Evolutionary conservation across 2,797 vertebrate genomes (phyloP).

Genomic region (Sylvia borin): DNA sequence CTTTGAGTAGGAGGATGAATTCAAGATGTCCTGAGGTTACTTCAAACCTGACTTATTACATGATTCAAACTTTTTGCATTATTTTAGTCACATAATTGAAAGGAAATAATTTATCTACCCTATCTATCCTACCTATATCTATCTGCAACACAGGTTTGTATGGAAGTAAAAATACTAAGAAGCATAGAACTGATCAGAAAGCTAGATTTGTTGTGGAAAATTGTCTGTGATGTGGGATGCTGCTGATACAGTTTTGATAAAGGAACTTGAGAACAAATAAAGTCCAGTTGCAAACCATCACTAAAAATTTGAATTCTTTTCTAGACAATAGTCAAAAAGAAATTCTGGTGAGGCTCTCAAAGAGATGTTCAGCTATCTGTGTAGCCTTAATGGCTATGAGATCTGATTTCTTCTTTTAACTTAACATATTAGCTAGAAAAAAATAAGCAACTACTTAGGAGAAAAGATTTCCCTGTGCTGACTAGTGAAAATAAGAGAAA

Average conservation of each 20-base stretch:
- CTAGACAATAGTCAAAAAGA: neutral
- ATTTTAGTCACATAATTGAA: neutral
- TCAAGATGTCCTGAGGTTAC: neutral
- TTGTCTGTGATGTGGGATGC: neutral
- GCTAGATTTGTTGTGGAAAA: neutral
- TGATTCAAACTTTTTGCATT: neutral
- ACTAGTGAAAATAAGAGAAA: neutral
- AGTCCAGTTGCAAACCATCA: neutral
- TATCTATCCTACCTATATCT: neutral
- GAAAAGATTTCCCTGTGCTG: neutral
- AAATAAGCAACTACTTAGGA: neutral
- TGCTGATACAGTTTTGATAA: neutral
- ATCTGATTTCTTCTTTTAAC: neutral
- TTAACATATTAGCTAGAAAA: neutral
- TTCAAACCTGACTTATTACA: neutral
- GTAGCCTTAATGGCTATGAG: accelerated
- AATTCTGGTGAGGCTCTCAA: neutral
- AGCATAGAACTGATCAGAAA: neutral
- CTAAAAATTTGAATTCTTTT: neutral
- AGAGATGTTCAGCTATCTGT: neutral
- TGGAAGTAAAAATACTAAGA: neutral
- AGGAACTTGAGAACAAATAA: neutral
- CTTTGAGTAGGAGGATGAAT: neutral
- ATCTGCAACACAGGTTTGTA: neutral
- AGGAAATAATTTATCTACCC: neutral